These are phyloP conservation scores for Coccyzus lansbergi DNA, from an alignment of 2,797 vertebrate species.

Conservation along the genomic window DNA sequence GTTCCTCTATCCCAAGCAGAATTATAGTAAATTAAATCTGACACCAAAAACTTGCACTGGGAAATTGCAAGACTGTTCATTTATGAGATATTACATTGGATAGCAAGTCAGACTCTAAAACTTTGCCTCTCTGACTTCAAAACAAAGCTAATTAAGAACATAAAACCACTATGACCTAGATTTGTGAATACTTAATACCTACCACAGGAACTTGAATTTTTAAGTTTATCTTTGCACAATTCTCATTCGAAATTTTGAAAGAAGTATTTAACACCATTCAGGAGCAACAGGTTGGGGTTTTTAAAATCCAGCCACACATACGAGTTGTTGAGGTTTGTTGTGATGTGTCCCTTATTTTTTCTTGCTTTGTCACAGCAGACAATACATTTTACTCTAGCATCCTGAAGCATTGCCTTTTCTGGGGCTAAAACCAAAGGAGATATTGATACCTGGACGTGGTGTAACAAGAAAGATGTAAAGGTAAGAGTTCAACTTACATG, in stretches of 20 bases:
- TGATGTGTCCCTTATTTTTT: neutral
- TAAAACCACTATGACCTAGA: neutral
- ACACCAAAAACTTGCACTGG: neutral
- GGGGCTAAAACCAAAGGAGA: neutral
- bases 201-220: neutral
- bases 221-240: neutral
- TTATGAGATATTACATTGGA: neutral
- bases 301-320: rapidly evolving
- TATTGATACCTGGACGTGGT: neutral
- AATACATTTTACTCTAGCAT: neutral
- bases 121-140: neutral
- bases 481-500: neutral
- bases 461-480: neutral
- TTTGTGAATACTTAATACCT: neutral
- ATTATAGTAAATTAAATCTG: neutral
- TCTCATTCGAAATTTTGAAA: neutral
- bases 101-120: neutral
- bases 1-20: neutral
- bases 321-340: neutral
- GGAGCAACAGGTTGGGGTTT: neutral
- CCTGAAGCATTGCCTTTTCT: neutral
- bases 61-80: neutral
- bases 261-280: neutral
- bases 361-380: neutral
- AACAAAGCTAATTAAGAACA: neutral